phyloP scores from a whole-genome alignment of 1,140 invertebrate genomes.

The Lutraria rhynchaena region DNA sequence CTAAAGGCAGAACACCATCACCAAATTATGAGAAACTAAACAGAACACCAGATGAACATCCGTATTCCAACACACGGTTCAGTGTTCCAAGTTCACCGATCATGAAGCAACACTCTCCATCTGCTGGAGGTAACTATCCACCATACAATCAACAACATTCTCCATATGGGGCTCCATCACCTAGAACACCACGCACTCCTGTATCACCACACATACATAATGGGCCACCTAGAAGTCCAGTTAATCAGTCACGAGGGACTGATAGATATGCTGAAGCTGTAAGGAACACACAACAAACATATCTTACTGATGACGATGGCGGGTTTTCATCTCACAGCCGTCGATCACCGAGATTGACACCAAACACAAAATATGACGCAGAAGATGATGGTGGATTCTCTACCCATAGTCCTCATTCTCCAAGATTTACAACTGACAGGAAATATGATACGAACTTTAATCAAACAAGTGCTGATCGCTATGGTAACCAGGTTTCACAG shows the following conservation, averaged over 20 bases:
- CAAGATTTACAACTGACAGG: neutral
- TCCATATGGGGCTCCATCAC: constrained; percentile 14
- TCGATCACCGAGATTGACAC: neutral
- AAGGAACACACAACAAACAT: constrained; percentile 24
- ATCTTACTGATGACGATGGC: constrained; percentile 52
- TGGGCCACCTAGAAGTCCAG: neutral
- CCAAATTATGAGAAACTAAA: constrained; percentile 42
- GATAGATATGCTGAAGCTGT: constrained; percentile 17
- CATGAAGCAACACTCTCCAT: constrained; percentile 12
- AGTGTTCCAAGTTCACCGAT: neutral
- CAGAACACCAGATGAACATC: constrained; percentile 29
- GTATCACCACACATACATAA: neutral
- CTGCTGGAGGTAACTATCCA: neutral
- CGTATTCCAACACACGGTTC: constrained; percentile 19
- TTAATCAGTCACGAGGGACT: neutral
- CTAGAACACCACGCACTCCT: constrained; percentile 6
- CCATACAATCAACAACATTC: neutral
- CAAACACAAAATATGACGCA: too few relatives aligned
- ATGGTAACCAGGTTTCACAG: neutral
- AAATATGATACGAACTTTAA: constrained; percentile 41
- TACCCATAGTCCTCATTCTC: constrained; percentile 6
- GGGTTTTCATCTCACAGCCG: constrained; percentile 10
- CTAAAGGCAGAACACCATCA: neutral
- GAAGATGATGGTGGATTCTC: constrained; percentile 11
- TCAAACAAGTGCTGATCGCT: constrained; percentile 5